Percentiles rank a stretch among this genome's conserved stretches.
Evolutionary conservation across 2,113 vertebrate genomes (phyloP).

Genomic region (Colius striatus): DNA sequence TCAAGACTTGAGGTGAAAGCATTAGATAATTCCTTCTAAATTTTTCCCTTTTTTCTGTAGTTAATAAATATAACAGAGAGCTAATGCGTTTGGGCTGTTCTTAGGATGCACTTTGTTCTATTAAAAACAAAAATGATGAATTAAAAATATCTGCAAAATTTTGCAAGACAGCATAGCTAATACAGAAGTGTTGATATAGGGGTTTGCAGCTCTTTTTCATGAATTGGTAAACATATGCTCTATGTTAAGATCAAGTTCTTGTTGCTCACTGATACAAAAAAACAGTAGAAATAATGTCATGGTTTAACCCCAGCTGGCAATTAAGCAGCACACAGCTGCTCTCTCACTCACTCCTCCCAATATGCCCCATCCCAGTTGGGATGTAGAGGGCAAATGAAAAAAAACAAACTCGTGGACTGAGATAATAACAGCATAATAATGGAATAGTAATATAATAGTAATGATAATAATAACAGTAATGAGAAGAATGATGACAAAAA

Average conservation of each 20-base stretch:
- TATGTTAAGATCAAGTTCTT: background rate
- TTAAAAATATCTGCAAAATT: background rate
- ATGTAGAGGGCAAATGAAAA: too few relatives aligned
- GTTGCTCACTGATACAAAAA: fast-evolving
- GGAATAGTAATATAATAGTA: too few relatives aligned
- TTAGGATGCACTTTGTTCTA: background rate
- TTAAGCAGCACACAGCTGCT: too few relatives aligned
- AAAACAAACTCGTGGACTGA: too few relatives aligned
- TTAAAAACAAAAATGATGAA: background rate
- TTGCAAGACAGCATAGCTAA: background rate
- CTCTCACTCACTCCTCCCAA: too few relatives aligned
- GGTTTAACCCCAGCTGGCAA: too few relatives aligned
- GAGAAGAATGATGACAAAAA: too few relatives aligned
- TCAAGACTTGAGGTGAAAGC: background rate
- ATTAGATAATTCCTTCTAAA: background rate
- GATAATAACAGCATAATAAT: too few relatives aligned
- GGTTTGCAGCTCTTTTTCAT: background rate
- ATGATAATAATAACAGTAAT: too few relatives aligned
- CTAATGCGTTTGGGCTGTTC: background rate
- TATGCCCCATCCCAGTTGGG: too few relatives aligned
- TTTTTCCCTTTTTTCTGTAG: background rate
- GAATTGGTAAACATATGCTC: background rate
- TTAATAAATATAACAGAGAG: background rate
- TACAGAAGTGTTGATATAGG: background rate
- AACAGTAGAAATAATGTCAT: too few relatives aligned